Percentiles rank a stretch among this genome's conserved stretches.
phyloP scores from a whole-genome alignment of 2,888 invertebrate species.

The Bedellia somnulentella region DNA sequence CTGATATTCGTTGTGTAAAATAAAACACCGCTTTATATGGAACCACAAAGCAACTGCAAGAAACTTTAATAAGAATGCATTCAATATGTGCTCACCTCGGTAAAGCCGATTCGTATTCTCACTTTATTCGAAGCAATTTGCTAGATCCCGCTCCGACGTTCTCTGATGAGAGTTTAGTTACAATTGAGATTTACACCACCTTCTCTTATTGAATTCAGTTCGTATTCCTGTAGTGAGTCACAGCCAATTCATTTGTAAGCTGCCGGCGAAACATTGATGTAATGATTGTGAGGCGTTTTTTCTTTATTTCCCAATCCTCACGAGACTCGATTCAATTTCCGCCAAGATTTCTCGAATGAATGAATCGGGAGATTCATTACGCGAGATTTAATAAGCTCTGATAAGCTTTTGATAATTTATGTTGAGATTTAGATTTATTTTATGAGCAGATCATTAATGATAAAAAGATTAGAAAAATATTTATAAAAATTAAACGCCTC shows the following conservation, averaged over 20 bases:
- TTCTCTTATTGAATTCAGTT: constrained; percentile 8
- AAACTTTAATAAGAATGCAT: too few species aligned
- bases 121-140: constrained; percentile 5
- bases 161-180: constrained; percentile 3
- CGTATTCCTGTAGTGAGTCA: too few species aligned
- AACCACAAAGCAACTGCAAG: too few species aligned
- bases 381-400: neutral
- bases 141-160: constrained; percentile 1
- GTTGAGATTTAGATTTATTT: constrained; percentile 1
- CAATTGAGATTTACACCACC: constrained; percentile 7
- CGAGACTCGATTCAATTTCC: neutral
- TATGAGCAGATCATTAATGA: too few species aligned
- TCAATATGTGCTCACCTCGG: constrained; percentile 4
- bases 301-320: neutral
- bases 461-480: too few species aligned
- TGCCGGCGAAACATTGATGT: constrained; percentile 15
- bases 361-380: constrained; percentile 1
- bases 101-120: constrained; percentile 1
- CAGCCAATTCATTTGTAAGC: constrained; percentile 23
- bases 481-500: too few species aligned
- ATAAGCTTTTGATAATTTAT: neutral
- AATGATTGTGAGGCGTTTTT: constrained; percentile 5
- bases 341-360: neutral
- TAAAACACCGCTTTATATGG: too few species aligned
- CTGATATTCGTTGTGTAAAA: too few species aligned